Conservation (phyloP, 2,113 vertebrate species). For the Leptobrachium leishanense region DNA sequence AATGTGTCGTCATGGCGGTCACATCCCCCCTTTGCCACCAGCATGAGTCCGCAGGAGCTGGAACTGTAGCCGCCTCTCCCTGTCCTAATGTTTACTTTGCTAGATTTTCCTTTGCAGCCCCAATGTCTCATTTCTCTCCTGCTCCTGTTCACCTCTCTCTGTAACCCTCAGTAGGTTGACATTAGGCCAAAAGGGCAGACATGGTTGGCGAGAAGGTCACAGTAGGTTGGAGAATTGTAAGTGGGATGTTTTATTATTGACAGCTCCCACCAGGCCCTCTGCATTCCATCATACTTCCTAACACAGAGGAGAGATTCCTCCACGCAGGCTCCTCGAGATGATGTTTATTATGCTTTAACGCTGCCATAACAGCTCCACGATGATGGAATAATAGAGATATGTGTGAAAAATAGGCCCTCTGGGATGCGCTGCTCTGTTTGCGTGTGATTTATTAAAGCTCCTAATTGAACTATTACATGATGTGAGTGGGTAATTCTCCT, state of each 20-base stretch:
- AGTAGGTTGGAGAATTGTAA: slow-evolving; percentile 30
- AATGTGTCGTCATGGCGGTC: not conserved
- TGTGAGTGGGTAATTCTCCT: not conserved
- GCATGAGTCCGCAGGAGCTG: not conserved
- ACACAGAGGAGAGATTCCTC: slow-evolving; percentile 27
- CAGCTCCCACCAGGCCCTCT: slow-evolving; percentile 25
- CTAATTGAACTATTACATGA: slow-evolving; percentile 7
- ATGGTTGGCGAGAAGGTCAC: slow-evolving; percentile 35
- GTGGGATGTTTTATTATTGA: slow-evolving; percentile 36
- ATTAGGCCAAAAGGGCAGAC: slow-evolving; percentile 33
- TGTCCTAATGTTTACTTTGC: not conserved
- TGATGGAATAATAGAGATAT: slow-evolving; percentile 46
- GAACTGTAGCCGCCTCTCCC: not conserved
- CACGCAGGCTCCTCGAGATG: not conserved
- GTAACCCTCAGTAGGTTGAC: slow-evolving; percentile 21
- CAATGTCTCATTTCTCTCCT: slow-evolving; percentile 7
- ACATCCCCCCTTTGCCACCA: not conserved
- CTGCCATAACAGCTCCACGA: slow-evolving; percentile 37
- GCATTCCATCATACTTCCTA: slow-evolving; percentile 43
- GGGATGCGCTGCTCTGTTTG: slow-evolving; percentile 9
- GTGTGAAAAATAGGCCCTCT: slow-evolving; percentile 23
- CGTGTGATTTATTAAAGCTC: slow-evolving; percentile 26
- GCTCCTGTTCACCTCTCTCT: slow-evolving; percentile 12
- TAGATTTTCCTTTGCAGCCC: not conserved
- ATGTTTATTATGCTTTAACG: slow-evolving; percentile 42